phyloP scores from a whole-genome alignment of 2,113 vertebrate genomes.

The Mungos mungo region DNA sequence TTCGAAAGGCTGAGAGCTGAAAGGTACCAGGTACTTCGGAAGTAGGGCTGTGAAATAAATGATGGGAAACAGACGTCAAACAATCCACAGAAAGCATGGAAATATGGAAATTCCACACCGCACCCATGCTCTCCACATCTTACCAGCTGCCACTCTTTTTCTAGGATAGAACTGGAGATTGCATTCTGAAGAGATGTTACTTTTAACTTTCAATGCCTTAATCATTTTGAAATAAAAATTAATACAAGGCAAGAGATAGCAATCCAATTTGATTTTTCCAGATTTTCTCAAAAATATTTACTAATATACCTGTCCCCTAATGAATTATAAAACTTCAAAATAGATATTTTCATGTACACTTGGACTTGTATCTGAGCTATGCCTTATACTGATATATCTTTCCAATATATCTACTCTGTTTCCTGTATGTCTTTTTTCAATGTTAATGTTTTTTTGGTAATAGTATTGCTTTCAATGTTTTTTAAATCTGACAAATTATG shows the following conservation, averaged over 20 bases:
- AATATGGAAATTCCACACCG: not conserved
- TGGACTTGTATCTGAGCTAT: not conserved
- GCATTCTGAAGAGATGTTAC: not conserved
- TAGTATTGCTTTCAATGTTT: not conserved
- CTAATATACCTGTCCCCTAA: not conserved
- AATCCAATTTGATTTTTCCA: not conserved
- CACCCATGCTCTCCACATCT: fast-evolving
- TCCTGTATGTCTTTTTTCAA: not conserved
- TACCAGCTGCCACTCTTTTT: not conserved
- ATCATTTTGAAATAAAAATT: not conserved
- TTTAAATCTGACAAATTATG: not conserved
- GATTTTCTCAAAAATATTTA: not conserved
- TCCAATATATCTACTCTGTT: not conserved
- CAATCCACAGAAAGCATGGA: fast-evolving
- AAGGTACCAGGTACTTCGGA: not conserved
- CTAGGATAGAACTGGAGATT: not conserved
- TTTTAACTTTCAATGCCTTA: not conserved
- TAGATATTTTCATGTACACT: not conserved
- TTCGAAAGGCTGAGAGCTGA: not conserved
- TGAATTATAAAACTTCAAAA: not conserved
- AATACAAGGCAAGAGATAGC: not conserved
- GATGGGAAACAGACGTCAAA: not conserved
- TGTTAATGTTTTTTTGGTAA: not conserved
- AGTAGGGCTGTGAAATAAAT: not conserved
- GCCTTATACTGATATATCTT: not conserved